Base-by-base conservation (phyloP, 2,113 vertebrate genomes). In the Amazona vittata region DNA sequence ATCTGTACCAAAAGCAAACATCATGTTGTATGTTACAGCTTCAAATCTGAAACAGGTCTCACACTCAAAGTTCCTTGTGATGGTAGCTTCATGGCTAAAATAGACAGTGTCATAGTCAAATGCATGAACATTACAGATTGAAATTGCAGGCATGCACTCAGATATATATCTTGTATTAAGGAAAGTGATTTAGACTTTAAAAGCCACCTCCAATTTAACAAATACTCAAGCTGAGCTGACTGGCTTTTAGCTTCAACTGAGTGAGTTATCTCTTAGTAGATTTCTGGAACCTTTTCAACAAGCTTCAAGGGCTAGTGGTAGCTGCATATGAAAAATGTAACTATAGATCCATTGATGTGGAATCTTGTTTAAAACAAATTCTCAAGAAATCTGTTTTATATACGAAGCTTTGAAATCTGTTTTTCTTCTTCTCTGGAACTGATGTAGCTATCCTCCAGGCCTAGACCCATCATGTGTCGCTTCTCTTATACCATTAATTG, bases 91-190 rank as follows among this genome's bases (percentile, higher is more conserved):
- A 69, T 7, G 29, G 18, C 10, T 67, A 64, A 63, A 31, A 24
- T 0, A 0, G 18, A 33, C 8, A 52, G 24, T 52, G 22, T 20
- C 18, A 16, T 24, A 50, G 33, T 75, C 21, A 59, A 29, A 71
- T 31, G 18, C 9, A 50, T 71, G 39, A 90, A 67, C 31, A 25
- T 59, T 71, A 44, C 15, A 53, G 16, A 63, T 16, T 59, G 41
- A 82, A 67, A 63, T 6, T 33, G 14, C 39, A 19, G 2, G 0
- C 62, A 6, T 67, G 37, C 15, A 35, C 5, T 25, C 10, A 52
- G 33, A 24, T n/a, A 20, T 11, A 22, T 31, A 2, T 47, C 20
- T 69, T 57, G 9, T 29, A 62, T 52, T 80, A 80, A 52, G 18
- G 17, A 49, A 47, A 26, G 4, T 22, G 16, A 60, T 64, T 75